Evolutionary conservation across 2,113 vertebrate genomes (phyloP).

Genomic region (Engystomops pustulosus): DNA sequence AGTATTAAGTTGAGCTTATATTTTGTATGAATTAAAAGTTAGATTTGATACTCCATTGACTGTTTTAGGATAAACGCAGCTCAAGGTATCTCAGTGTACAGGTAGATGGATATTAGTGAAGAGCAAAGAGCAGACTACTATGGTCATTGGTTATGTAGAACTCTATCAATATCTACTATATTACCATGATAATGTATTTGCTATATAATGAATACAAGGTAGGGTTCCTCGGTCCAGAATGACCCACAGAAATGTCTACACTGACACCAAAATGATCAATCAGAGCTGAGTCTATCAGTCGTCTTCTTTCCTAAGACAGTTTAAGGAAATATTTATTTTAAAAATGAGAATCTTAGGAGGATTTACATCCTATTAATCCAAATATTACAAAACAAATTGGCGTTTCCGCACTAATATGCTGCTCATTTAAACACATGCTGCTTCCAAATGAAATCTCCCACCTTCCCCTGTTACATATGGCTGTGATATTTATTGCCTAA

Average conservation of each 20-base stretch:
- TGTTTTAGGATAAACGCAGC: too few species aligned
- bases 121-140: too few species aligned
- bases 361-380: constrained; percentile 9
- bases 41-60: too few species aligned
- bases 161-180: too few species aligned
- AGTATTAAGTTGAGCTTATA: too few species aligned
- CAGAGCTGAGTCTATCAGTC: neutral
- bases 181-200: too few species aligned
- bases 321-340: neutral
- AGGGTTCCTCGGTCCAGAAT: neutral
- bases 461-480: constrained; percentile 27
- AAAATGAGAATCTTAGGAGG: neutral
- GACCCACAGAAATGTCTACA: neutral
- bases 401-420: neutral
- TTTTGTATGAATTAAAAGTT: too few species aligned
- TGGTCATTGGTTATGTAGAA: too few species aligned
- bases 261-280: neutral
- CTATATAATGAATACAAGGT: too few species aligned
- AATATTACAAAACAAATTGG: constrained; percentile 14
- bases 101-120: too few species aligned
- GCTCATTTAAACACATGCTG: constrained; percentile 24
- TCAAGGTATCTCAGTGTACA: too few species aligned
- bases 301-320: neutral
- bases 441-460: constrained; percentile 16
- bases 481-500: constrained; percentile 26